Percentiles rank a stretch among this genome's conserved stretches.
Conservation (phyloP, 2,113 vertebrate genomes). For the Prietella phreatophila region DNA sequence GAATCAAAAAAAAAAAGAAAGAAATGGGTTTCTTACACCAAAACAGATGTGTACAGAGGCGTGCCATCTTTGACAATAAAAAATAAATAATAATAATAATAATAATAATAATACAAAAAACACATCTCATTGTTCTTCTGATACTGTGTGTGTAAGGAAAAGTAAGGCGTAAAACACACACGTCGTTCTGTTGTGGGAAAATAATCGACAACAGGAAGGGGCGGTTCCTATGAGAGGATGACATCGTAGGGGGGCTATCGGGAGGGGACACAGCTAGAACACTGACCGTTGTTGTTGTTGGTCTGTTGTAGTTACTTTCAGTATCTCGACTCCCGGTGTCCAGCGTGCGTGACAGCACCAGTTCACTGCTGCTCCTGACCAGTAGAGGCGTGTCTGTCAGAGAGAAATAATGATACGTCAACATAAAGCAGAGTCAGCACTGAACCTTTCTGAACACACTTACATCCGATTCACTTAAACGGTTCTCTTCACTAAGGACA, state of each 20-base stretch:
- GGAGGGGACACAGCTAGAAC: not conserved
- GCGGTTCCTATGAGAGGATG: not conserved
- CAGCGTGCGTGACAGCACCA: conserved; percentile 63
- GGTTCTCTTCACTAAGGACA: not conserved
- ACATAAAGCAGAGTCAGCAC: not conserved
- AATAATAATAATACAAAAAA: not conserved
- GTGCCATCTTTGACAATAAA: not conserved
- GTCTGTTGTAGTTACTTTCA: conserved; percentile 59
- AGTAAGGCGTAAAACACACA: too few species aligned
- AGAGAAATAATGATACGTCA: not conserved
- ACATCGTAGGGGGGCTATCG: not conserved
- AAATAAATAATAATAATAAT: too few species aligned
- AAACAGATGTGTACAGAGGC: not conserved
- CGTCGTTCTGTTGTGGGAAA: not conserved
- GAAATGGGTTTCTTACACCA: not conserved
- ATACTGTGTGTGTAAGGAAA: not conserved
- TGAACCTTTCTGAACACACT: not conserved
- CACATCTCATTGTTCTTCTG: not conserved
- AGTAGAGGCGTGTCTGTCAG: conserved; percentile 77
- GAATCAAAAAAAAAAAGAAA: not conserved
- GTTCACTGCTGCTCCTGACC: conserved; percentile 83
- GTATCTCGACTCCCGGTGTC: conserved; percentile 62
- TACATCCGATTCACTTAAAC: not conserved
- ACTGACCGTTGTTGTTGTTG: conserved; percentile 71
- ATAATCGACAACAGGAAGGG: not conserved